Conservation (phyloP, 1,140 invertebrate species). For the Drosophila varians region DNA sequence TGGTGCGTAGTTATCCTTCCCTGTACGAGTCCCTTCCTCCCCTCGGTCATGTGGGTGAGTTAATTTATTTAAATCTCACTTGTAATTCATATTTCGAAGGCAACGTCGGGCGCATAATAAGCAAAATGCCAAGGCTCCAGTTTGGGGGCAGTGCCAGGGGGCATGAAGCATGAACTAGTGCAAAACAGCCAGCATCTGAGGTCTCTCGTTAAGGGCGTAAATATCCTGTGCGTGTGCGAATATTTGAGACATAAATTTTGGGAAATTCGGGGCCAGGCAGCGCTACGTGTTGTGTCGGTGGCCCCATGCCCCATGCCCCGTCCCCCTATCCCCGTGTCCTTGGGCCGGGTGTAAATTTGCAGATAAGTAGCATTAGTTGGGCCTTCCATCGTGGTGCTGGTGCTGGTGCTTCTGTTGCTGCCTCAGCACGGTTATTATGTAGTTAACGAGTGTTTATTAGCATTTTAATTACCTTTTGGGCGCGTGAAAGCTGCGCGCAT, state of each 20-base stretch:
- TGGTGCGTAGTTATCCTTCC: slow-evolving; percentile 14
- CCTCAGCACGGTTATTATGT: slow-evolving; percentile 66
- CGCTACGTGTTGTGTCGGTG: slow-evolving; percentile 46
- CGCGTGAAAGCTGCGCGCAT: slow-evolving; percentile 77
- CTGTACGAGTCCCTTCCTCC: background rate
- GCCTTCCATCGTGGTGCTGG: slow-evolving; percentile 39
- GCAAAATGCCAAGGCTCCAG: slow-evolving; percentile 37
- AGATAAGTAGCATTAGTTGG: slow-evolving; percentile 78
- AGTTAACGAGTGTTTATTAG: slow-evolving; percentile 81
- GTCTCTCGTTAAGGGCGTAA: slow-evolving; percentile 9
- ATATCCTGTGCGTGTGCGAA: slow-evolving; percentile 42
- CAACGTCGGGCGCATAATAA: slow-evolving; percentile 68
- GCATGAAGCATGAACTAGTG: slow-evolving; percentile 10
- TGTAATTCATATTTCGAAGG: slow-evolving; percentile 76
- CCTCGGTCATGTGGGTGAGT: slow-evolving; percentile 58
- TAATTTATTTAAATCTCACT: slow-evolving; percentile 79
- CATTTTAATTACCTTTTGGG: slow-evolving; percentile 80
- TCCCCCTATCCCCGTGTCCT: background rate
- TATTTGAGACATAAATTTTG: slow-evolving; percentile 78
- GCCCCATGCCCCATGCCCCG: background rate
- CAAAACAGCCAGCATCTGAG: slow-evolving; percentile 17
- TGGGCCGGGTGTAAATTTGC: slow-evolving; percentile 72
- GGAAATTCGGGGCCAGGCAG: slow-evolving; percentile 46
- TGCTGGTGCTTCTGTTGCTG: background rate
- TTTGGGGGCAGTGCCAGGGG: background rate